These are phyloP conservation scores for Scaptomyza montana DNA, from an alignment of 1,140 invertebrate species.

Conservation along the genomic window DNA sequence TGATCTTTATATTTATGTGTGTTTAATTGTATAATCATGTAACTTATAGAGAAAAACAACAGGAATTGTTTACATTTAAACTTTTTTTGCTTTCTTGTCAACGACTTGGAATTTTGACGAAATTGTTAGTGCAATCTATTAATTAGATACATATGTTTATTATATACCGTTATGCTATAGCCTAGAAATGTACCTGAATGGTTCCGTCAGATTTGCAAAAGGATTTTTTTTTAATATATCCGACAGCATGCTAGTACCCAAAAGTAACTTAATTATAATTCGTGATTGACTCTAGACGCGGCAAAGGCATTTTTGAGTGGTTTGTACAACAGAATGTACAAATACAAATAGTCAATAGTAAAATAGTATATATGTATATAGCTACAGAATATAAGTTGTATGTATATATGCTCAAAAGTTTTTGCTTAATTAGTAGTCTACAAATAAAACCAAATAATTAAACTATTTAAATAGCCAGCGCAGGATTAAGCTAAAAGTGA, in stretches of 20 bases:
- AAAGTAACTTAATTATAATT: constrained; percentile 32
- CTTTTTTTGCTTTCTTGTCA: constrained; percentile 13
- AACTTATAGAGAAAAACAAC: background rate
- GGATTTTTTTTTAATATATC: background rate
- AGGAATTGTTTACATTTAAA: constrained; percentile 27
- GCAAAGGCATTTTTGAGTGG: constrained; percentile 49
- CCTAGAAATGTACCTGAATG: constrained; percentile 48
- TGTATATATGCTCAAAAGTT: constrained; percentile 50
- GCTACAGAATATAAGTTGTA: background rate
- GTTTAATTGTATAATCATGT: constrained; percentile 4
- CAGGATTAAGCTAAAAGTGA: constrained; percentile 53
- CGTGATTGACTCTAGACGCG: constrained; percentile 36
- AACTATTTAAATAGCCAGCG: constrained; percentile 74
- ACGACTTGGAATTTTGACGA: constrained; percentile 69
- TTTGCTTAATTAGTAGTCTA: constrained; percentile 62
- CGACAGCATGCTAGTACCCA: constrained; percentile 5
- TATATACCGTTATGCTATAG: constrained; percentile 20
- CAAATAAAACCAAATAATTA: constrained; percentile 53
- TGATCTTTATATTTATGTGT: constrained; percentile 1
- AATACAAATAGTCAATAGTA: constrained; percentile 42
- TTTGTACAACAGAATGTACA: constrained; percentile 49
- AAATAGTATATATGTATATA: constrained; percentile 48
- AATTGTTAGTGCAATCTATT: constrained; percentile 56
- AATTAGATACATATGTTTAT: constrained; percentile 24
- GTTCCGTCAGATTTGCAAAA: background rate